Percentiles rank a stretch among this genome's conserved stretches.
phyloP scores from a whole-genome alignment of 2,888 invertebrate species.

The Drosophila aldrichi region DNA sequence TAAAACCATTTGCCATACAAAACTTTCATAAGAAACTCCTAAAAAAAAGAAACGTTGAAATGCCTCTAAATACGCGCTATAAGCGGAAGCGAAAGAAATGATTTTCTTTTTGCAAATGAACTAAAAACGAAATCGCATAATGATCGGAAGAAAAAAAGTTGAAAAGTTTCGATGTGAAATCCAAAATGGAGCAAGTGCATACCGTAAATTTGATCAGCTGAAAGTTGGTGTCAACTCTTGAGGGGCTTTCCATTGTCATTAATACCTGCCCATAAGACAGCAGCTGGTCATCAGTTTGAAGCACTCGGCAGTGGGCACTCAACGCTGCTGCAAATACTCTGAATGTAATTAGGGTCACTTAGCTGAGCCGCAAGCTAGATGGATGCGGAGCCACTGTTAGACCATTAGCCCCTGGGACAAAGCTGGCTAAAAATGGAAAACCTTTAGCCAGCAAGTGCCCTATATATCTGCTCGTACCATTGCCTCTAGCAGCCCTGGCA shows the following conservation, averaged over 20 bases:
- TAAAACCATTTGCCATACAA: not conserved
- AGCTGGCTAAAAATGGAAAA: slow-evolving; percentile 39
- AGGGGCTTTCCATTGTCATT: slow-evolving; percentile 59
- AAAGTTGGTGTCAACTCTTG: slow-evolving; percentile 63
- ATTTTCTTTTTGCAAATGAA: slow-evolving; percentile 9
- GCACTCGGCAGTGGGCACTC: slow-evolving; percentile 3
- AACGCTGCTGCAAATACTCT: slow-evolving; percentile 21
- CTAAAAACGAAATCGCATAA: slow-evolving; percentile 16
- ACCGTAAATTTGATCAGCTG: slow-evolving; percentile 41
- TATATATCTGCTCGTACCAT: slow-evolving; percentile 7
- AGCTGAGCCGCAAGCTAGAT: slow-evolving; percentile 37
- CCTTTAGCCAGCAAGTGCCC: slow-evolving; percentile 28
- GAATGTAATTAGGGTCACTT: slow-evolving; percentile 71
- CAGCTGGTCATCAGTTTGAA: slow-evolving; percentile 46
- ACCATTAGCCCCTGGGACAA: slow-evolving; percentile 26
- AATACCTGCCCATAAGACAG: slow-evolving; percentile 57
- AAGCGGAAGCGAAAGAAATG: slow-evolving; percentile 20
- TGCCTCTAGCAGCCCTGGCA: not conserved
- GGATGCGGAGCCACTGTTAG: slow-evolving; percentile 26
- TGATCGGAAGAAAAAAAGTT: slow-evolving; percentile 3
- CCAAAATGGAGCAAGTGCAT: slow-evolving; percentile 10
- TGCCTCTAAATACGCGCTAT: not conserved
- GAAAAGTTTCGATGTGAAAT: slow-evolving; percentile 5
- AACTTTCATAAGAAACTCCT: slow-evolving; percentile 1
- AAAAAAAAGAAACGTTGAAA: not conserved